Conservation (phyloP, 1,140 invertebrate genomes). For the Vanessa atalanta region DNA sequence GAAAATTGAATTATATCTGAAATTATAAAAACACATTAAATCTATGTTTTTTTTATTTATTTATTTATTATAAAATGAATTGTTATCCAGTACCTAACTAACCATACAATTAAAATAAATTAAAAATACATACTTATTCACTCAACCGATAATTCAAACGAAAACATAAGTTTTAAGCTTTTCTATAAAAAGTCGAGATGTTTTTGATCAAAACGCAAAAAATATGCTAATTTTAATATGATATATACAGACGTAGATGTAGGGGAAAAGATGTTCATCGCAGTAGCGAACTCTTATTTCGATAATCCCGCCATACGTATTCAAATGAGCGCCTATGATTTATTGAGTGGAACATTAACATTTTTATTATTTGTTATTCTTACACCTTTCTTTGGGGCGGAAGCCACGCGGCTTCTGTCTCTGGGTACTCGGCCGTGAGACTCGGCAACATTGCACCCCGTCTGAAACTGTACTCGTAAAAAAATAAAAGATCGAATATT, state of each 20-base stretch:
- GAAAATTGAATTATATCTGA: too few relatives aligned
- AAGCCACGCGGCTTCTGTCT: slow-evolving; percentile 79
- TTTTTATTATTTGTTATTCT: slow-evolving; percentile 83
- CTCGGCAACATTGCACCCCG: slow-evolving; percentile 52
- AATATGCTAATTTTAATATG: slow-evolving; percentile 66
- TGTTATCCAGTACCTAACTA: too few relatives aligned
- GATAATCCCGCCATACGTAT: slow-evolving; percentile 78
- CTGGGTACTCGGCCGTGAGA: slow-evolving; percentile 77
- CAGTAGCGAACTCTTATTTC: slow-evolving; percentile 71
- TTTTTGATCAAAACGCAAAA: slow-evolving; percentile 45
- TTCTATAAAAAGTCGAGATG: slow-evolving; percentile 16
- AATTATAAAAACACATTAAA: too few relatives aligned
- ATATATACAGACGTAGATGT: slow-evolving; percentile 46
- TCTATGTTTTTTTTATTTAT: too few relatives aligned
- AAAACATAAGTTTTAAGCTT: background rate
- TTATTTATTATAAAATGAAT: too few relatives aligned
- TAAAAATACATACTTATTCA: background rate
- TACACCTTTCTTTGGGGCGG: slow-evolving; percentile 79
- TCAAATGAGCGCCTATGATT: slow-evolving; percentile 81
- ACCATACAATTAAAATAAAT: too few relatives aligned
- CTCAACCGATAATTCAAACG: background rate
- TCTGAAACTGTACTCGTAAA: slow-evolving; percentile 53
- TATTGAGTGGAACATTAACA: slow-evolving; percentile 82
- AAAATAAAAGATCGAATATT: slow-evolving; percentile 71
- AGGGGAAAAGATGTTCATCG: slow-evolving; percentile 50